phyloP scores from a whole-genome alignment of 2,113 vertebrate species.

The Panurus biarmicus region DNA sequence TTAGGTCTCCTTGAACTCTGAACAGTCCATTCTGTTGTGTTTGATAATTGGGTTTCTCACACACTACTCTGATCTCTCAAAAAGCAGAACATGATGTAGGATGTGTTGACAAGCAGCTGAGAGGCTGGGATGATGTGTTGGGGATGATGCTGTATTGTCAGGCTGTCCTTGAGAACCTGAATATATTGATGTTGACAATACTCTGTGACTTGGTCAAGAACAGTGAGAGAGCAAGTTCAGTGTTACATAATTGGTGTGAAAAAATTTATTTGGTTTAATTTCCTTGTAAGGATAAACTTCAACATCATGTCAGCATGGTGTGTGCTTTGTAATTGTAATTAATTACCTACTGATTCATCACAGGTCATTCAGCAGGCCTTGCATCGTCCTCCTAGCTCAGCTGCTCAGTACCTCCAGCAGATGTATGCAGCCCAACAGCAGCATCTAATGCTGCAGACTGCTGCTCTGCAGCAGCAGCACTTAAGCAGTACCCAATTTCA shows the following conservation, averaged over 20 bases:
- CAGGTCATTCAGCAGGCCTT: constrained; percentile 92
- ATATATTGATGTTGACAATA: background rate
- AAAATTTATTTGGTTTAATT: background rate
- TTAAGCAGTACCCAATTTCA: constrained; percentile 82
- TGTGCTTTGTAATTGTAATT: constrained; percentile 35
- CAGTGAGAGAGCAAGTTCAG: background rate
- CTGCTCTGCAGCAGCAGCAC: constrained; percentile 85
- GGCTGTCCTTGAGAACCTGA: background rate
- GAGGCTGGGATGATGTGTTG: background rate
- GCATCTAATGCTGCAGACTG: constrained; percentile 90
- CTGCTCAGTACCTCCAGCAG: constrained; percentile 93
- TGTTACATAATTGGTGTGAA: background rate
- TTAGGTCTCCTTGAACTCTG: background rate
- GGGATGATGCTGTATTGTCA: background rate
- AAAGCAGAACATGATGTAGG: background rate
- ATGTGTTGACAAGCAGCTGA: background rate
- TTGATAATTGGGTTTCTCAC: background rate
- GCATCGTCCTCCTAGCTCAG: constrained; percentile 87
- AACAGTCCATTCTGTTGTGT: background rate
- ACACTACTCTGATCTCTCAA: background rate
- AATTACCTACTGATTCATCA: constrained; percentile 46
- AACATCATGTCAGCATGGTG: background rate
- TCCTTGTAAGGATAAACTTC: background rate
- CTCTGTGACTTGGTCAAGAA: background rate
- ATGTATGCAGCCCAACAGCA: constrained; percentile 96